Percentiles rank a stretch among this genome's conserved stretches.
These are phyloP conservation scores for Agrotis clavis DNA, from an alignment of 2,888 invertebrate genomes.

Conservation along the genomic window DNA sequence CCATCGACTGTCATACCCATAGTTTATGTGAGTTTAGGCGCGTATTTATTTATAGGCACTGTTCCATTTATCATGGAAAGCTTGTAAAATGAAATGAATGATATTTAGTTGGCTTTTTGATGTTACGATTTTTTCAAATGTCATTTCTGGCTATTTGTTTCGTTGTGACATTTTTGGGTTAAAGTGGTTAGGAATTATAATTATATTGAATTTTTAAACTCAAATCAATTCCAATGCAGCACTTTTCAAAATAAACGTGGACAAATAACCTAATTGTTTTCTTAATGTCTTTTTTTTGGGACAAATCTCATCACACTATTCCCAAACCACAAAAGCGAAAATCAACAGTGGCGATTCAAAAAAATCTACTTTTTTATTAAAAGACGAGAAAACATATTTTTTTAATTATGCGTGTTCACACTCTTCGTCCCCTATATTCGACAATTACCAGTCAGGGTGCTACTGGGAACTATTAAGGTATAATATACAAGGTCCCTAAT, in stretches of 20 bases:
- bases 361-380: no score
- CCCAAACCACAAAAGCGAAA: neutral
- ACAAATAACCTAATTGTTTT: no score
- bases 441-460: neutral
- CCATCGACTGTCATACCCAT: slow-evolving; percentile 62
- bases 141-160: slow-evolving; percentile 28
- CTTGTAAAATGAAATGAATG: slow-evolving; percentile 61
- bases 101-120: slow-evolving; percentile 37
- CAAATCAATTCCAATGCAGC: slow-evolving; percentile 38
- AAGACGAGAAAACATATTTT: no score
- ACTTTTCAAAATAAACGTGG: no score
- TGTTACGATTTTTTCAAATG: slow-evolving; percentile 36
- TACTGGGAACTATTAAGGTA: neutral
- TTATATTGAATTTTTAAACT: neutral
- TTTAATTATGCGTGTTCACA: no score
- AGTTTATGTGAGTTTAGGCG: slow-evolving; percentile 65
- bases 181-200: neutral
- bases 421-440: neutral
- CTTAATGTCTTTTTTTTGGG: no score
- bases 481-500: slow-evolving; percentile 70
- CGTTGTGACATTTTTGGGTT: slow-evolving; percentile 12
- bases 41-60: slow-evolving; percentile 59
- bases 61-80: slow-evolving; percentile 61
- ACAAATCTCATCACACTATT: no score
- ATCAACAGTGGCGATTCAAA: no score